Evolutionary conservation across 2,797 vertebrate species (phyloP).

Genomic region (Poecilia velifera): DNA sequence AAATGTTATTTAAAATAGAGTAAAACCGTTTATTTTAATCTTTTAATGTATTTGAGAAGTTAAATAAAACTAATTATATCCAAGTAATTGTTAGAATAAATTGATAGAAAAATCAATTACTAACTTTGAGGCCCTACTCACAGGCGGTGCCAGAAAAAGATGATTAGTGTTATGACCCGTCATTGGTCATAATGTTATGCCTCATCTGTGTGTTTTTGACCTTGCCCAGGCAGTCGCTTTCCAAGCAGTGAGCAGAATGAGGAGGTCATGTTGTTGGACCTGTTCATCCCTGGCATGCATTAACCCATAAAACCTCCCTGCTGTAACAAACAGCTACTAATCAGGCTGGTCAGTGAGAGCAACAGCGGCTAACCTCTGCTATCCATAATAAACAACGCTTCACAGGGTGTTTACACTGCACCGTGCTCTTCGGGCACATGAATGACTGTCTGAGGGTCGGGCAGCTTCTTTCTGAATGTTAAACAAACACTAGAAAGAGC

Average conservation of each 20-base stretch:
- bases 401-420: constrained; percentile 30
- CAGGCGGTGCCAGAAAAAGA: not conserved
- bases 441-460: constrained; percentile 20
- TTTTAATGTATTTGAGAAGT: too few relatives aligned
- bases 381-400: constrained; percentile 64
- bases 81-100: too few relatives aligned
- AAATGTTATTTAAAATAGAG: too few relatives aligned
- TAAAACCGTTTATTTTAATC: too few relatives aligned
- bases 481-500: constrained; percentile 32
- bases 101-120: too few relatives aligned
- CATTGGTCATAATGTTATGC: not conserved
- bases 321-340: constrained; percentile 34
- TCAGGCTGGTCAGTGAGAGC: constrained; percentile 62
- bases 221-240: constrained; percentile 11
- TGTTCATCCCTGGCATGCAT: constrained; percentile 31
- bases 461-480: constrained; percentile 10
- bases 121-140: too few relatives aligned
- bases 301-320: constrained; percentile 46
- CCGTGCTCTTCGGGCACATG: constrained; percentile 17
- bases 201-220: constrained; percentile 1
- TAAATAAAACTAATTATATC: too few relatives aligned
- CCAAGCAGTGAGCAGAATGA: constrained; percentile 53
- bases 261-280: constrained; percentile 21
- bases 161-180: not conserved
- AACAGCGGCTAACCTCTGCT: constrained; percentile 16